Evolutionary conservation across 2,797 vertebrate species (phyloP).

Genomic region (Triplophysa bombifrons): DNA sequence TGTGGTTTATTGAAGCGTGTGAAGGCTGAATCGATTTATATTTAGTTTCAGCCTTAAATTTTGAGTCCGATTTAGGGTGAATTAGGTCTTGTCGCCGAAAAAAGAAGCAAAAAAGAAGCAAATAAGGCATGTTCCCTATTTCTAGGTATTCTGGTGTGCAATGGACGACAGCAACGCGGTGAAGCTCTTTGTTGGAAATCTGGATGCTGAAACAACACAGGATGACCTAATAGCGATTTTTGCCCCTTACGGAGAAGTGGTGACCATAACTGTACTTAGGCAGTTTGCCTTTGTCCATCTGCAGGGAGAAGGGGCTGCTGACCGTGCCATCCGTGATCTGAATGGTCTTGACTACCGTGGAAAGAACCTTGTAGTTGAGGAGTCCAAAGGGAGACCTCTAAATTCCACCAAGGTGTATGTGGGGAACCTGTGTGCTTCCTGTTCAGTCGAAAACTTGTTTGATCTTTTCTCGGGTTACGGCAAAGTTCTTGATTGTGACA

Average conservation of each 20-base stretch:
- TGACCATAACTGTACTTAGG: conserved; percentile 90
- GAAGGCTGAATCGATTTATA: neutral
- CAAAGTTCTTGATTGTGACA: conserved; percentile 95
- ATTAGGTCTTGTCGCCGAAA: conserved; percentile 23
- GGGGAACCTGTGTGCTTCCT: conserved; percentile 90
- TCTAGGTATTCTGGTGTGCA: conserved; percentile 66
- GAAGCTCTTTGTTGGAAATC: conserved; percentile 95
- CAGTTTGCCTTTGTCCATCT: conserved; percentile 96
- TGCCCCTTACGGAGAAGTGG: conserved; percentile 82
- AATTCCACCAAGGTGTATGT: conserved; percentile 97
- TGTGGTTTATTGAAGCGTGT: neutral
- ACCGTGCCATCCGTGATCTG: conserved; percentile 87
- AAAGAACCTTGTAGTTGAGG: conserved; percentile 90
- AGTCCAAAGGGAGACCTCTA: conserved; percentile 89
- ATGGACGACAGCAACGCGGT: conserved; percentile 79
- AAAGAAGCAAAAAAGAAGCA: conserved; percentile 44
- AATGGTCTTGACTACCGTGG: conserved; percentile 92
- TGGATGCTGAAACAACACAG: conserved; percentile 88
- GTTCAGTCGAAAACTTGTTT: conserved; percentile 89
- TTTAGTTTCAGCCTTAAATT: neutral
- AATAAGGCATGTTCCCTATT: conserved; percentile 51
- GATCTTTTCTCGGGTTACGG: conserved; percentile 90
- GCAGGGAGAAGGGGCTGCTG: conserved; percentile 86
- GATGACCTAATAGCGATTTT: conserved; percentile 89
- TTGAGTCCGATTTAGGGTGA: conserved; percentile 6